Base-by-base conservation (phyloP, 2,888 invertebrate species). In the Lasioglossum figueresi region DNA sequence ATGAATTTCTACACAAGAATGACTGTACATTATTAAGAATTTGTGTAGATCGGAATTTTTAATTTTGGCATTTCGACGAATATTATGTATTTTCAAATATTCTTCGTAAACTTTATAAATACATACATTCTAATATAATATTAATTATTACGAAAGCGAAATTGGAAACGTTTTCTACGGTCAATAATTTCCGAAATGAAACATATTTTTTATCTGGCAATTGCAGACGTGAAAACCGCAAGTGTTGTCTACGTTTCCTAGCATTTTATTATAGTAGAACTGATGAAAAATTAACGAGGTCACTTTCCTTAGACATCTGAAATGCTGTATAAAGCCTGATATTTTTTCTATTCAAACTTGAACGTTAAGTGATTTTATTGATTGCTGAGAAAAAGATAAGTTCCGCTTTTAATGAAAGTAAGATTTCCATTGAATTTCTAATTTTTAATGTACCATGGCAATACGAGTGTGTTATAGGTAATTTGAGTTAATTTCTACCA, bases 401-500 rank as follows among this genome's bases (percentile, higher is more conserved):
- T 82, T 52, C 27, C 48, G 59, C 4, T 68, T 37, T 34, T n/a
- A n/a, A 56, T 16, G 19, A 6, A 45, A 40, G 31, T 37, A n/a
- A 23, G 74, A 52, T 63, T 80, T 59, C 27, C 82, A 52, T 43
- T 0, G 48, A 45, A 82, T 76, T 80, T 75, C 70, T 56, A 19
- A 34, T 80, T 27, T 63, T 23, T 59, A 56, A 34, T 27, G 31
- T 19, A n/a, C 68, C 23, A 34, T 27, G 40, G 14, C 59, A n/a
- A 31, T 23, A 66, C 48, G 68, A 82, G 79, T 77, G 75, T 80
- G 68, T 80, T 79, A 76, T 71, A 66, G 59, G 66, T 88, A 86
- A 86, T 90, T 84, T 73, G 84, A 88, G 85, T 88, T 88, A 86
- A 90, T 90, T 89, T 83, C 79, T 2, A 45, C 45, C 76, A 80